A percentile compares a stretch with the other conserved stretches of the same genome.
Conservation (phyloP, 2,888 invertebrate species). For the Tetrapedia diversipes region DNA sequence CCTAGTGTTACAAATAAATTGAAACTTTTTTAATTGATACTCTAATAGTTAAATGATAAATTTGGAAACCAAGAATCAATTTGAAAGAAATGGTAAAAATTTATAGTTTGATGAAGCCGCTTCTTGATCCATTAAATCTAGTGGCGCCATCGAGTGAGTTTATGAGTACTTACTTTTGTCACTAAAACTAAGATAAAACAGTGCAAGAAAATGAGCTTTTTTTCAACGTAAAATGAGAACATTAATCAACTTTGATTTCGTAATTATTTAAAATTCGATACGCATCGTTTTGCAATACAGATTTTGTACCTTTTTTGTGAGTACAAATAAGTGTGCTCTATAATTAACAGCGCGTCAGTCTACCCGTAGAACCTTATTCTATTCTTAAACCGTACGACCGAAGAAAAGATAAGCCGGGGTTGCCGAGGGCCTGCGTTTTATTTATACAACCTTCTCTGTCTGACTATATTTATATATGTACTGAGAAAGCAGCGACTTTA, state of each 20-base stretch:
- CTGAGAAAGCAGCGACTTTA: conserved; percentile 52
- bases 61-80: too few relatives aligned
- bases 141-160: conserved; percentile 46
- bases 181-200: conserved; percentile 40
- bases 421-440: conserved; percentile 64
- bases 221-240: background rate
- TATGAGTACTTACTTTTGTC: background rate
- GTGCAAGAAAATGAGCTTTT: background rate
- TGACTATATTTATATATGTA: conserved; percentile 62
- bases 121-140: background rate
- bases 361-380: conserved; percentile 63
- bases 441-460: conserved; percentile 66
- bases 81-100: background rate
- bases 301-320: conserved; percentile 16
- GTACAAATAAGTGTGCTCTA: conserved; percentile 50
- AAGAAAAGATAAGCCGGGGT: conserved; percentile 68
- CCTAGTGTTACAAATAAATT: too few relatives aligned
- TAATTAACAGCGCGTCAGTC: conserved; percentile 61
- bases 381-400: conserved; percentile 64
- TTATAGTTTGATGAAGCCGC: background rate
- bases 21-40: too few relatives aligned
- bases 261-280: background rate
- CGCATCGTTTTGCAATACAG: background rate
- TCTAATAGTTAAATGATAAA: too few relatives aligned
- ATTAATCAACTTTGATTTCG: background rate